Evolutionary conservation across 2,797 vertebrate species (phyloP).

Genomic region (Enteromius mattozi): DNA sequence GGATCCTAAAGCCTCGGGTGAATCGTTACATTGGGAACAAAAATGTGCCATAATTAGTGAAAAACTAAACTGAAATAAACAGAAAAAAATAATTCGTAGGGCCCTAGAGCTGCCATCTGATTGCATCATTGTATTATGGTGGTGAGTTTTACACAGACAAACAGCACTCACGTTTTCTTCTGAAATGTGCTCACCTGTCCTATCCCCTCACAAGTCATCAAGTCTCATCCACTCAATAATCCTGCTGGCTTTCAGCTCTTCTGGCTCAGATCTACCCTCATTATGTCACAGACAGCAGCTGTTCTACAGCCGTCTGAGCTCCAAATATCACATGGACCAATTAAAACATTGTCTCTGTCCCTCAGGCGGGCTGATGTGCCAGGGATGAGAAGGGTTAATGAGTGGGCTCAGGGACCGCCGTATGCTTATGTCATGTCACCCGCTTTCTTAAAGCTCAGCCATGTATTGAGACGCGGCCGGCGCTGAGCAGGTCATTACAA

Average conservation of each 20-base stretch:
- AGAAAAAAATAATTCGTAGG: neutral
- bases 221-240: slow-evolving; percentile 49
- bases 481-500: slow-evolving; percentile 72
- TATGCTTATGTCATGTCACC: slow-evolving; percentile 68
- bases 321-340: slow-evolving; percentile 63
- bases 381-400: slow-evolving; percentile 64
- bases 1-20: too few relatives aligned
- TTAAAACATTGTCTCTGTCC: slow-evolving; percentile 63
- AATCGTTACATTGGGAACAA: too few relatives aligned
- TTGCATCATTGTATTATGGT: too few relatives aligned
- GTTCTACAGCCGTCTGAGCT: slow-evolving; percentile 48
- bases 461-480: slow-evolving; percentile 61
- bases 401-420: slow-evolving; percentile 51
- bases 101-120: neutral
- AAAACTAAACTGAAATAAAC: neutral
- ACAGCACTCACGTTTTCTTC: neutral
- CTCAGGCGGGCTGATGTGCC: slow-evolving; percentile 35
- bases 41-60: neutral
- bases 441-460: slow-evolving; percentile 56
- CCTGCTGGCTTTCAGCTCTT: slow-evolving; percentile 18
- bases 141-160: slow-evolving; percentile 2
- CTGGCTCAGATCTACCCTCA: slow-evolving; percentile 59
- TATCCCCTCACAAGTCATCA: slow-evolving; percentile 45
- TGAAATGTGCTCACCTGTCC: slow-evolving; percentile 44
- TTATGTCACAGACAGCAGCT: slow-evolving; percentile 64